Base-by-base conservation (phyloP, 2,113 vertebrate species). In the Melanotaenia duboulayi region DNA sequence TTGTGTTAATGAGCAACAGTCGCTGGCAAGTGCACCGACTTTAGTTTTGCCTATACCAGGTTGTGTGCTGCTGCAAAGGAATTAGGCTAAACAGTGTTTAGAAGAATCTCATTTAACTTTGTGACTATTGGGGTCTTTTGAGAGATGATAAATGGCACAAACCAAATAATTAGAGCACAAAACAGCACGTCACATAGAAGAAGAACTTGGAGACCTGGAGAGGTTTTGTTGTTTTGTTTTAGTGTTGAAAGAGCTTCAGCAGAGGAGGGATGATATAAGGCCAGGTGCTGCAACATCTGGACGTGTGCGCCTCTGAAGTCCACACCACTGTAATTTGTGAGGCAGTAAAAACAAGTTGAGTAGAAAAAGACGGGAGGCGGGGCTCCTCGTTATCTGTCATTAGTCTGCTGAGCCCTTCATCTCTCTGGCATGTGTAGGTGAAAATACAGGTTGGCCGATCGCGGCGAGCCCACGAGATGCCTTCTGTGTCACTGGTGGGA, bases 311-410 rank as follows among this genome's bases (percentile, higher is more conserved):
- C 0, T 10, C 55, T 60, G 56, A 48, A 63, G 58, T 32, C 14
- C 24, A 40, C 71, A 63, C 51, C 81, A 74, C 91, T 91, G 82
- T 92, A 92, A 93, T 93, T 91, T 90, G 60, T 68, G n/a, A 56
- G 54, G 74, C 60, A 52, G 64, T 70, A 71, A 74, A 76, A 52
- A 55, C 40, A 46, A 60, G 64, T 23, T 60, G 67, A 77, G 28
- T 25, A 46, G 37, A 35, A 66, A 52, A 55, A 64, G 32, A 72
- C 17, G 16, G 42, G 61, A 75, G 61, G 72, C 4, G 0, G 56
- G 55, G 44, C 67, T 57, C 59, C 46, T 67, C 13, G 32, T 61
- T 62, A 81, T 89, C 92, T 92, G 89, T 92, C 83, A 92, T 93
- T 92, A 92, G 81, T 46, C 17, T 46, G 24, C 59, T 0, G 3